Percentiles rank a stretch among this genome's conserved stretches.
Evolutionary conservation across 2,113 vertebrate species (phyloP).

Genomic region (Eonycteris spelaea): DNA sequence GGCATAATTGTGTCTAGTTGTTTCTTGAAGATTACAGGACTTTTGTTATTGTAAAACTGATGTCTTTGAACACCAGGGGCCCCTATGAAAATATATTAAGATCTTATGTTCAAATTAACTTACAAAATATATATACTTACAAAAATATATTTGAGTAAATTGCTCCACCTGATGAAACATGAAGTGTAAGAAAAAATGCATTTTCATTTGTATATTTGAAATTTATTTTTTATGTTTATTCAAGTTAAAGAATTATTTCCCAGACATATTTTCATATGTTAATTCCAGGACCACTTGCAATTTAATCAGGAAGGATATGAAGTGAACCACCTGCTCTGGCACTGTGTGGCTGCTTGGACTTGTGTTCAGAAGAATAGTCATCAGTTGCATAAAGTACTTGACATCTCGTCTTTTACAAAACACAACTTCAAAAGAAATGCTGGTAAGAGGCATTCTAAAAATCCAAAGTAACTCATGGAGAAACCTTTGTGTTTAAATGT

Average conservation of each 20-base stretch:
- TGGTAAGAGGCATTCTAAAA: conserved; percentile 60
- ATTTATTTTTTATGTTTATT: conserved; percentile 43
- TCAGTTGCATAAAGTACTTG: conserved; percentile 68
- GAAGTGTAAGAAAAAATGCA: background rate
- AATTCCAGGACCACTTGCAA: background rate
- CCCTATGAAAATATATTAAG: background rate
- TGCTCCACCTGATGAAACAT: background rate
- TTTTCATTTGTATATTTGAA: conserved; percentile 26
- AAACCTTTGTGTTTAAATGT: conserved; percentile 67
- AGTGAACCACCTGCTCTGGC: conserved; percentile 74
- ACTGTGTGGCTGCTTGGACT: conserved; percentile 75
- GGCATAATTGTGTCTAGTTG: background rate
- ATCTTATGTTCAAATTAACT: background rate
- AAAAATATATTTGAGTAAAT: background rate
- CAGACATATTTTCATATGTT: background rate
- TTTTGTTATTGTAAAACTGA: background rate
- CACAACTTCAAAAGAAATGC: conserved; percentile 65
- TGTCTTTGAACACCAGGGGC: background rate
- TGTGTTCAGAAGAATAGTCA: conserved; percentile 74
- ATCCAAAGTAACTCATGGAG: conserved; percentile 45
- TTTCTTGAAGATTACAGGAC: background rate
- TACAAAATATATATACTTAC: background rate
- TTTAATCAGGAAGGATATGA: conserved; percentile 20
- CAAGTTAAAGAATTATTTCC: background rate
- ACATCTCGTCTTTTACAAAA: conserved; percentile 70